A percentile compares a stretch with the other conserved stretches of the same genome.
Evolutionary conservation across 2,113 vertebrate genomes (phyloP).

Genomic region (Bombycilla garrulus): DNA sequence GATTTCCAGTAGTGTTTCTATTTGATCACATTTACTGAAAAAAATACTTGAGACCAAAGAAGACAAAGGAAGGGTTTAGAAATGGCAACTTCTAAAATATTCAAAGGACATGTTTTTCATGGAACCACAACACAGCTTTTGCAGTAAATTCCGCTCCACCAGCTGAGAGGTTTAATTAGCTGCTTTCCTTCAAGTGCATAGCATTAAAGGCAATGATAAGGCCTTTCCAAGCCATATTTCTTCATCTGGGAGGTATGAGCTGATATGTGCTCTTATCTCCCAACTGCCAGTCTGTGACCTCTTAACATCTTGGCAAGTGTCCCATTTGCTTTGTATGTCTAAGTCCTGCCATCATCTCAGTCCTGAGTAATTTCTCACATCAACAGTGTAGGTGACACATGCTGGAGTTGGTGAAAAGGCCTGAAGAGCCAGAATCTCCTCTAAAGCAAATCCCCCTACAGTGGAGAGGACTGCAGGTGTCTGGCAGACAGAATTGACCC

Average conservation of each 20-base stretch:
- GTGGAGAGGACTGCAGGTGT: not conserved
- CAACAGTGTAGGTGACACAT: not conserved
- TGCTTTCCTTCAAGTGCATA: not conserved
- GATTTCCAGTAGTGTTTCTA: not conserved
- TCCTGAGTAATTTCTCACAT: constrained; percentile 7
- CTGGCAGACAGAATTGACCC: not conserved
- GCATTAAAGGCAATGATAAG: not conserved
- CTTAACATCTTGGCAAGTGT: not conserved
- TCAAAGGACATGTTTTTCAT: not conserved
- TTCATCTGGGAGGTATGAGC: not conserved
- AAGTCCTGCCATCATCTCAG: not conserved
- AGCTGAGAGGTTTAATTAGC: not conserved
- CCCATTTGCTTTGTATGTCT: not conserved
- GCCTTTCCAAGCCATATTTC: not conserved
- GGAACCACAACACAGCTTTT: not conserved
- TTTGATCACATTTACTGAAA: not conserved
- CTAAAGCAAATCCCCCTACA: not conserved
- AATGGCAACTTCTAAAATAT: not conserved
- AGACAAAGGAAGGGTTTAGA: not conserved
- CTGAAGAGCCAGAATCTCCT: not conserved
- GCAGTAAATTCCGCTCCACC: not conserved
- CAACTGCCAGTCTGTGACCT: not conserved
- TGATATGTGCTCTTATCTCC: not conserved
- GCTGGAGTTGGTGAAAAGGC: not conserved
- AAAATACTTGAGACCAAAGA: not conserved